These are phyloP conservation scores for Zonitis immaculata DNA, from an alignment of 2,888 invertebrate genomes.

Conservation along the genomic window DNA sequence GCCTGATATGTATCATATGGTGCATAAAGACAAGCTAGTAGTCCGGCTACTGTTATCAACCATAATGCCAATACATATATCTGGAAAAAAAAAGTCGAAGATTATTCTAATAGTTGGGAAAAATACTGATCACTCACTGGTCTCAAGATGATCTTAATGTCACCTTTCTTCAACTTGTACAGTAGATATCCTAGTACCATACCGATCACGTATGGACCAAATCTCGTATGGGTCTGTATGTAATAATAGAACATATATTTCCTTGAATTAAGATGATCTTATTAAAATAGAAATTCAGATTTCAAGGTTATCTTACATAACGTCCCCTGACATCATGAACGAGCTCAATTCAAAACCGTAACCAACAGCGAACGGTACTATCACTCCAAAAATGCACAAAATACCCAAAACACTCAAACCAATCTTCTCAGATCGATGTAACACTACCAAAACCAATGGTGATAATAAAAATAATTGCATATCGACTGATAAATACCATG, in stretches of 20 bases:
- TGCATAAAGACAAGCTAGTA: slow-evolving; percentile 7
- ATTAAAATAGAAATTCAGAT: neutral
- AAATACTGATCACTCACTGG: neutral
- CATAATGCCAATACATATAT: neutral
- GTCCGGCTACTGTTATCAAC: slow-evolving; percentile 3
- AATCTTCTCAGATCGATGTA: slow-evolving; percentile 1
- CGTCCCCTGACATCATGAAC: neutral
- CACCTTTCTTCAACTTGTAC: neutral
- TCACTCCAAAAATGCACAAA: slow-evolving; percentile 1
- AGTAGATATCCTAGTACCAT: slow-evolving; percentile 1
- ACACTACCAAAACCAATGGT: slow-evolving; percentile 7
- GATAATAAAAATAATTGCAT: slow-evolving; percentile 10
- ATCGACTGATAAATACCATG: slow-evolving; percentile 2
- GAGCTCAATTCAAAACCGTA: neutral
- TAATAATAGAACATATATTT: slow-evolving; percentile 1
- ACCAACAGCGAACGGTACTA: slow-evolving; percentile 1
- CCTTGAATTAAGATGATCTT: neutral
- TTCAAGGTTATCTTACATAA: neutral
- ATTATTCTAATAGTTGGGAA: too few species aligned
- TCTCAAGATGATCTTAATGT: neutral
- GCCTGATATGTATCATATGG: neutral
- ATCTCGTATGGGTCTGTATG: slow-evolving; percentile 2
- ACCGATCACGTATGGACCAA: slow-evolving; percentile 5
- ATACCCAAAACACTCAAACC: neutral
- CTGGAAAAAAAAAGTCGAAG: too few species aligned